These are phyloP conservation scores for Platysternon megacephalum DNA, from an alignment of 2,113 vertebrate species.

Conservation along the genomic window DNA sequence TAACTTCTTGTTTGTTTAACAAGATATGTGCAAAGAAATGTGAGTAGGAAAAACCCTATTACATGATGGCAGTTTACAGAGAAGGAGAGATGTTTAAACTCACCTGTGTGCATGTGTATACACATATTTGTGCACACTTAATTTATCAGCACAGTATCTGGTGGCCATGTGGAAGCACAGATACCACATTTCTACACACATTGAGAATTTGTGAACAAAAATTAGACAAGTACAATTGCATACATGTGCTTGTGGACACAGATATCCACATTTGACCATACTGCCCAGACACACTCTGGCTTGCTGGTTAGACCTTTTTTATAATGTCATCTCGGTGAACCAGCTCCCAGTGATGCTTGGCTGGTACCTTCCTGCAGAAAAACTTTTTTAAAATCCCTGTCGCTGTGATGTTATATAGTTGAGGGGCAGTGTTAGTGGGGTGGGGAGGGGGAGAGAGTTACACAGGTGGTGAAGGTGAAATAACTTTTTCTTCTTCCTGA, in stretches of 20 bases:
- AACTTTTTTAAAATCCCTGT: neutral
- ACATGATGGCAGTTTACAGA: no score
- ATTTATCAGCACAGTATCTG: neutral
- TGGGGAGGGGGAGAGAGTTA: neutral
- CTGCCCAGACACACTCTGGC: neutral
- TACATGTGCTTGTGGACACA: fast-evolving
- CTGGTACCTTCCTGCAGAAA: neutral
- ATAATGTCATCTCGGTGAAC: neutral
- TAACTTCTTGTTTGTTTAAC: neutral
- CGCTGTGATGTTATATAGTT: neutral
- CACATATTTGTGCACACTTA: neutral
- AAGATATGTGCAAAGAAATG: neutral
- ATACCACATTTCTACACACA: fast-evolving
- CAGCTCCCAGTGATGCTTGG: neutral
- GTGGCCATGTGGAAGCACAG: neutral
- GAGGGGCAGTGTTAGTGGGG: neutral
- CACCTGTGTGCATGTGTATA: neutral
- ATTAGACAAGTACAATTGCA: neutral
- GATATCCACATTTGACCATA: neutral
- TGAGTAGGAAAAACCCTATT: neutral
- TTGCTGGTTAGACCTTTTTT: neutral
- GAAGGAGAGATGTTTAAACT: neutral
- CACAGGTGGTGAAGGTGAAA: neutral
- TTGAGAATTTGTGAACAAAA: neutral
- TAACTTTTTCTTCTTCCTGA: no score